A percentile compares a stretch with the other conserved stretches of the same genome.
Evolutionary conservation across 2,888 invertebrate species (phyloP).

Genomic region (Drosophila leonis): DNA sequence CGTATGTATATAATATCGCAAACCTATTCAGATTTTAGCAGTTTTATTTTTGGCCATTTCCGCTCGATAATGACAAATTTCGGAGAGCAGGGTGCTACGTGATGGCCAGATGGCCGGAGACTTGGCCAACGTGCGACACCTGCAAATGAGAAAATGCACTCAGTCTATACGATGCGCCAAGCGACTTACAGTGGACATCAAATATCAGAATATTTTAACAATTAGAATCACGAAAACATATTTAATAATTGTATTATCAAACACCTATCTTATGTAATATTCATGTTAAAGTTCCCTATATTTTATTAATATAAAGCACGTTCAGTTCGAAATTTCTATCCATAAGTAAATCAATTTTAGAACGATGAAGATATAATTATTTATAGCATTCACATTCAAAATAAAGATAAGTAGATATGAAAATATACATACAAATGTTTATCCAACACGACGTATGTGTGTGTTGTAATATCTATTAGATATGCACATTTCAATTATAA

Average conservation of each 20-base stretch:
- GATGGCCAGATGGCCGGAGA: constrained; percentile 13
- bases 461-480: neutral
- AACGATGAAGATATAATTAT: neutral
- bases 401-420: neutral
- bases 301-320: neutral
- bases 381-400: neutral
- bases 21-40: constrained; percentile 43
- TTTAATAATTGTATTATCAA: too few species aligned
- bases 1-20: constrained; percentile 4
- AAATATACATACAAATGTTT: neutral
- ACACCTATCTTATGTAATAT: too few species aligned
- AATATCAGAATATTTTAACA: neutral
- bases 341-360: neutral
- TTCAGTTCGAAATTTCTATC: neutral
- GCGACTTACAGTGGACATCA: neutral
- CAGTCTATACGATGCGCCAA: constrained; percentile 19
- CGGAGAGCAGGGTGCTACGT: neutral
- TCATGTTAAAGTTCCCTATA: too few species aligned
- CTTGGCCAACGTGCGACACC: constrained; percentile 43
- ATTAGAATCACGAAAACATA: neutral
- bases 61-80: constrained; percentile 46
- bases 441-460: too few species aligned
- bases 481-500: neutral
- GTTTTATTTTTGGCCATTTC: constrained; percentile 57
- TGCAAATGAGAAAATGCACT: constrained; percentile 50